Conservation (phyloP, 2,888 invertebrate species). For the Thymelicus sylvestris region DNA sequence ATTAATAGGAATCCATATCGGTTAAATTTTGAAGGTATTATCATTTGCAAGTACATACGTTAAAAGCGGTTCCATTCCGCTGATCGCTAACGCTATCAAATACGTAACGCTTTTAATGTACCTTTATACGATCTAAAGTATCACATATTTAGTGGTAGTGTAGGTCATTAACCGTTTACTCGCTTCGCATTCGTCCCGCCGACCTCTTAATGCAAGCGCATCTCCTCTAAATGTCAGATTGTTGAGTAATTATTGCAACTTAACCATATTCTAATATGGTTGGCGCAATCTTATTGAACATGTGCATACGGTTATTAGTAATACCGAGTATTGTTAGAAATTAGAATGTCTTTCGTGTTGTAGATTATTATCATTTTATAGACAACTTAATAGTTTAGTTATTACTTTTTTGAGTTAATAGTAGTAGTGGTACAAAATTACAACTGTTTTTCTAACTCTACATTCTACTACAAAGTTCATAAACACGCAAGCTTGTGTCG, state of each 20-base stretch:
- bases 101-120: neutral
- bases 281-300: conserved; percentile 19
- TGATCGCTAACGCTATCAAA: neutral
- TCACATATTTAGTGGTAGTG: conserved; percentile 36
- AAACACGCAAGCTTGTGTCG: no score
- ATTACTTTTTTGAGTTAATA: no score
- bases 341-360: conserved; percentile 12
- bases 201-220: conserved; percentile 49
- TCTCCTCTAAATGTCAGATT: conserved; percentile 67
- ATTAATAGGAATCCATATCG: no score
- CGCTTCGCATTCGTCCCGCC: conserved; percentile 32
- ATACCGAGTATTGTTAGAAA: conserved; percentile 9
- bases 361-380: conserved; percentile 1
- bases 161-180: conserved; percentile 60
- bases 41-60: no score
- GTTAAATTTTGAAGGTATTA: no score
- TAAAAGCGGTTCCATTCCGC: no score
- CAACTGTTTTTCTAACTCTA: no score
- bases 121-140: neutral
- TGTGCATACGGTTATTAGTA: conserved; percentile 7
- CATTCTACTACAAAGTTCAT: no score
- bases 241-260: conserved; percentile 65
- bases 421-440: no score
- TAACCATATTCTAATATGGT: conserved; percentile 32
- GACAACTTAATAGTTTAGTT: neutral